phyloP scores from a whole-genome alignment of 64 coral and sea anemone species.

The Actinia tenebrosa region DNA sequence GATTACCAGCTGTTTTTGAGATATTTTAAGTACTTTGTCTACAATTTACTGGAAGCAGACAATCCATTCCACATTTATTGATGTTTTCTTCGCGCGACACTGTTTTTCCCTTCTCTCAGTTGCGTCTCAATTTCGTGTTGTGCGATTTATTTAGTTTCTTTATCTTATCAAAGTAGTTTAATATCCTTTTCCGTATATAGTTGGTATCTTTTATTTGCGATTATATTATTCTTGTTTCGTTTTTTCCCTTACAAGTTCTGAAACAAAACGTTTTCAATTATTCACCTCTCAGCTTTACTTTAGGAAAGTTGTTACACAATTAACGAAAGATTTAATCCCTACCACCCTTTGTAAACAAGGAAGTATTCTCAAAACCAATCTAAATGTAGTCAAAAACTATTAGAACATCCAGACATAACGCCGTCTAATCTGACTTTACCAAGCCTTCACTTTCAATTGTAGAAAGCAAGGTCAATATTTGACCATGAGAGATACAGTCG shows the following conservation, averaged over 20 bases:
- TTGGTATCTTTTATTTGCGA: neutral
- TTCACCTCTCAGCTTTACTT: neutral
- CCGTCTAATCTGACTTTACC: neutral
- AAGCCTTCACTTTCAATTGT: neutral
- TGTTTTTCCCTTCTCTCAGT: neutral
- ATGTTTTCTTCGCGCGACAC: neutral
- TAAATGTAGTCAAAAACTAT: neutral
- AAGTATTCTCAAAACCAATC: neutral
- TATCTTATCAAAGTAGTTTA: neutral
- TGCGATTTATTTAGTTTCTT: neutral
- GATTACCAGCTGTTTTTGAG: neutral
- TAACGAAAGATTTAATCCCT: neutral
- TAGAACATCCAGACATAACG: neutral
- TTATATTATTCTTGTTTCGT: neutral
- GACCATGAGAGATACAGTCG: neutral
- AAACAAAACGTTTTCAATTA: neutral
- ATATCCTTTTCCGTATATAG: neutral
- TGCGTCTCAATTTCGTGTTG: neutral
- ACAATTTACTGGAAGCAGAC: neutral
- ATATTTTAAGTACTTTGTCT: neutral
- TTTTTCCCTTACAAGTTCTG: neutral
- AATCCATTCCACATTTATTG: neutral
- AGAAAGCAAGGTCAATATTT: conserved; percentile 1
- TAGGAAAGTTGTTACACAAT: neutral
- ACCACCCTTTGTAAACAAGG: neutral